Evolutionary conservation across 2,888 invertebrate species (phyloP), one percentile per base, ranked within the genome.

Genomic region (Calameuta filiformis): DNA sequence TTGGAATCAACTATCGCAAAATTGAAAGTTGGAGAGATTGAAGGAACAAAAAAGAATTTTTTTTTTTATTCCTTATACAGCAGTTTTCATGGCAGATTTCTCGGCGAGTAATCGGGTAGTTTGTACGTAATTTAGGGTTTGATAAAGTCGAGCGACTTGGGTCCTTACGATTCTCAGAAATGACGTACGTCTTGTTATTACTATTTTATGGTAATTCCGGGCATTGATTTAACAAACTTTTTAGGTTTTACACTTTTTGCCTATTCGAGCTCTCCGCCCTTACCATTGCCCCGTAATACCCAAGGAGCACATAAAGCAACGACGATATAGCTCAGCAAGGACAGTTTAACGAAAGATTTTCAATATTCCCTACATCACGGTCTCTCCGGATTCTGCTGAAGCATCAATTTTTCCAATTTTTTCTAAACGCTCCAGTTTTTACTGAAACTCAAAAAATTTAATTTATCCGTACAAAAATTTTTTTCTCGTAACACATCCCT

Each of bases 201-300:
- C 79, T 73, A 77, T 79, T 79, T 77, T 79, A 79, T 79, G 79
- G 75, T 79, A 77, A 79, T 79, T 75, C 34, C 73, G 34, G 73
- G 75, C 77, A 79, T 79, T 77, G 79, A 79, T 79, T 79, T 77
- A 79, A 79, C 79, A 79, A 79, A 76, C 76, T 69, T 77, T 71
- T 12, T 40, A 68, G 35, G 78, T 78, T 76, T 78, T 76, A 75
- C 75, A 78, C 78, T 78, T 78, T 78, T 78, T 73, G 68, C 40
- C 4, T 33, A 15, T 69, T 35, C 37, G 37, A 12, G 3, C 3
- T 31, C 30, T 40, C 31, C 69, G n/a, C 30, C 71, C 34, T 34
- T 23, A 34, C 15, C 30, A 12, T 15, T 30, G 15, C 15, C 30
- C 71, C 71, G 9, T 34, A 30, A 31, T 71, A 77, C 23, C 56